Percentiles rank a stretch among this genome's conserved stretches.
These are phyloP conservation scores for Cuniculus paca DNA, from an alignment of 2,797 vertebrate species.

Conservation along the genomic window DNA sequence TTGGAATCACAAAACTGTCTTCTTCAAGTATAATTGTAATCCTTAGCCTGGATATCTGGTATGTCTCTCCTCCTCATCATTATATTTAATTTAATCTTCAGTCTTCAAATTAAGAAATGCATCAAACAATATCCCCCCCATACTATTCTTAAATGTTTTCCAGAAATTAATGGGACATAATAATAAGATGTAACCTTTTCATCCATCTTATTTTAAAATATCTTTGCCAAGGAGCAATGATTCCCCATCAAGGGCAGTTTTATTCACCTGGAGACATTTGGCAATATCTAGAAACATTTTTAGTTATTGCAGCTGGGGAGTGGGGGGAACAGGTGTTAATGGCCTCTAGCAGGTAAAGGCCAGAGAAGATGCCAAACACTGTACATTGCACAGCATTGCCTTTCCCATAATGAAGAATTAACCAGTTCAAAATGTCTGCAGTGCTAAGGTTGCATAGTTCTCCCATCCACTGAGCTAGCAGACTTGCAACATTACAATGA, in stretches of 20 bases:
- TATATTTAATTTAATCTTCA: not conserved
- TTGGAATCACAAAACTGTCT: not conserved
- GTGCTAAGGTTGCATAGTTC: not conserved
- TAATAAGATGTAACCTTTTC: constrained; percentile 4
- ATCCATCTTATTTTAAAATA: not conserved
- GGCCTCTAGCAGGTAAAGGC: not conserved
- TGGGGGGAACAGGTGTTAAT: not conserved
- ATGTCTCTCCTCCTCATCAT: not conserved
- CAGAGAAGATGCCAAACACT: not conserved
- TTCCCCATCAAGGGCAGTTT: not conserved
- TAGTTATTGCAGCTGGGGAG: not conserved
- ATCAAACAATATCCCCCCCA: not conserved
- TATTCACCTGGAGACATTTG: not conserved
- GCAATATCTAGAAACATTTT: not conserved
- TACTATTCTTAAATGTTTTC: not conserved
- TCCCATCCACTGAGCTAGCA: not conserved
- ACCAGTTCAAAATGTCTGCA: not conserved
- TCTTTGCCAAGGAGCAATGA: not conserved
- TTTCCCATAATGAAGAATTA: not conserved
- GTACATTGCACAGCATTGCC: not conserved
- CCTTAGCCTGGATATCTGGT: not conserved
- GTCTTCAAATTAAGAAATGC: constrained; percentile 33
- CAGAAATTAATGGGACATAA: not conserved
- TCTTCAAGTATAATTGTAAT: constrained; percentile 43
- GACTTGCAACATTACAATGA: not conserved